phyloP scores from a whole-genome alignment of 1,140 invertebrate species.

The Drosophila grimshawi region DNA sequence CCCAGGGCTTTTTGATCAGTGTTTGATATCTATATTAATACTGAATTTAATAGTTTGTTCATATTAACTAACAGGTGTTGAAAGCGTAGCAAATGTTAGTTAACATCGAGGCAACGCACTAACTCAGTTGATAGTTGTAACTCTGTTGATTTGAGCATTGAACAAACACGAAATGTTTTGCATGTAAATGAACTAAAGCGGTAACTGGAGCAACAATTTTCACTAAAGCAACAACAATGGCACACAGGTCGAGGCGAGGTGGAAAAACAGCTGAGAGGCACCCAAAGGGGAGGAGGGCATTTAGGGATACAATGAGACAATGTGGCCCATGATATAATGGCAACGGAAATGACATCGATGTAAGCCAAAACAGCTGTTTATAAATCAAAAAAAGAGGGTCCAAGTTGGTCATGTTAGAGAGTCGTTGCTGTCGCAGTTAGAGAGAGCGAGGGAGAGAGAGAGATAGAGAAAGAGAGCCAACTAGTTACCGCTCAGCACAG shows the following conservation, averaged over 20 bases:
- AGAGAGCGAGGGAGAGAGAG: conserved; percentile 11
- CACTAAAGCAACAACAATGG: conserved; percentile 59
- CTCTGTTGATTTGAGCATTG: conserved; percentile 1
- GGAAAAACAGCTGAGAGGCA: conserved; percentile 37
- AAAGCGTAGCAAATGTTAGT: conserved; percentile 1
- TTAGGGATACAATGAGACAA: conserved; percentile 21
- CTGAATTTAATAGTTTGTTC: conserved; percentile 3
- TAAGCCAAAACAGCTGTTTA: conserved; percentile 68
- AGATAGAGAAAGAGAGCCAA: conserved; percentile 14
- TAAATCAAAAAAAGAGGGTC: conserved; percentile 73
- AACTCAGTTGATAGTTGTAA: neutral
- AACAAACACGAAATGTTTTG: conserved; percentile 21
- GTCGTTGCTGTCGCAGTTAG: conserved; percentile 21
- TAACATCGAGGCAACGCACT: conserved; percentile 3
- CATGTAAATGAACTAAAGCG: conserved; percentile 41
- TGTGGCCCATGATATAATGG: conserved; percentile 53
- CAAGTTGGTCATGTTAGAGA: conserved; percentile 30
- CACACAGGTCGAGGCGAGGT: conserved; percentile 63
- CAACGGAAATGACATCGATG: conserved; percentile 65
- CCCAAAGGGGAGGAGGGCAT: neutral
- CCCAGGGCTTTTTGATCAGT: too few species aligned
- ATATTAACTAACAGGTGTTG: neutral
- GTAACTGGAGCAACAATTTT: conserved; percentile 47
- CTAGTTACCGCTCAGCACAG: conserved; percentile 30
- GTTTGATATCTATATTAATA: neutral